phyloP scores from a whole-genome alignment of 2,888 invertebrate species.

The Oasisia sp. region DNA sequence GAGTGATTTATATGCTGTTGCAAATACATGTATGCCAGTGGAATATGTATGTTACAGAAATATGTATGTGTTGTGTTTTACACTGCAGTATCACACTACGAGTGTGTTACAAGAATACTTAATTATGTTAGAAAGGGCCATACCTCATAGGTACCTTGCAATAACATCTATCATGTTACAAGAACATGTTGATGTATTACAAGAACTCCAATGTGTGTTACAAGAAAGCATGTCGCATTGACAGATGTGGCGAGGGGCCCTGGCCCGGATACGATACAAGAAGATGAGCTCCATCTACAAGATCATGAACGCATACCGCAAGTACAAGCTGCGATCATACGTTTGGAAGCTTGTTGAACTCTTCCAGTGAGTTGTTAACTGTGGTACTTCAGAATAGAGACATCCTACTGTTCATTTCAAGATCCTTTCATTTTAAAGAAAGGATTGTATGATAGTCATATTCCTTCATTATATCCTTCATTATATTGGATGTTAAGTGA shows the following conservation, averaged over 20 bases:
- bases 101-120: background rate
- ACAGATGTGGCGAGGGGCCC: slow-evolving; percentile 81
- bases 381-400: too few relatives aligned
- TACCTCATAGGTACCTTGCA: background rate
- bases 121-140: too few relatives aligned
- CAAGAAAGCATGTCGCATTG: slow-evolving; percentile 27
- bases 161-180: background rate
- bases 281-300: slow-evolving; percentile 85
- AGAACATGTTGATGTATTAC: background rate
- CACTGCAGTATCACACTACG: too few relatives aligned
- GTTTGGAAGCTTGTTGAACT: slow-evolving; percentile 62
- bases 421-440: background rate
- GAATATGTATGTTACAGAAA: too few relatives aligned
- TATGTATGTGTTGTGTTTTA: too few relatives aligned
- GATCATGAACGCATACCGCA: slow-evolving; percentile 84
- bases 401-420: background rate
- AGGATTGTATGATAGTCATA: background rate
- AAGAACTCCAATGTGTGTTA: background rate
- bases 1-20: too few relatives aligned
- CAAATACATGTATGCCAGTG: too few relatives aligned
- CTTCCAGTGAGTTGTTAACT: slow-evolving; percentile 26
- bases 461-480: background rate
- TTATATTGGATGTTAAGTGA: background rate
- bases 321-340: slow-evolving; percentile 81
- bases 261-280: slow-evolving; percentile 82